Evolutionary conservation across 2,888 invertebrate species (phyloP), one percentile per base, ranked within the genome.

Genomic region (Drepanosiphum platanoidis): DNA sequence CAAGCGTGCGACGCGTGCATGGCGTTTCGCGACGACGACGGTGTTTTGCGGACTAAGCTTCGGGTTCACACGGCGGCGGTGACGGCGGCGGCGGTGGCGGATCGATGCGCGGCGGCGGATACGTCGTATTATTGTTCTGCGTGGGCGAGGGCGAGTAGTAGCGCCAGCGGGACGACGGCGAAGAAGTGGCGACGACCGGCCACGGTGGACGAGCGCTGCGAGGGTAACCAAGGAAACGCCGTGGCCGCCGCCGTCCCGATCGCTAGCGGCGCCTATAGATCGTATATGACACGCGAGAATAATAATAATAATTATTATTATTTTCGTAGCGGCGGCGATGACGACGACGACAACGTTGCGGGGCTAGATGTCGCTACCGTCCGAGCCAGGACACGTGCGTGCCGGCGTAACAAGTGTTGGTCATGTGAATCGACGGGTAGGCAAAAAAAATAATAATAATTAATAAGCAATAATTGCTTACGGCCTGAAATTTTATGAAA

Each of bases 161-260:
- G 68, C 42, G 80, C n/a, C 64, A 22, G 30, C 2, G 39, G 22
- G 39, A 66, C 18, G 39, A 39, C 11, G 39, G 42, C 18, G 39
- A 42, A 22, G 36, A 34, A 32, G 42, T 42, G 81, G 52, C 36
- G 68, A 39, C 61, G n/a, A n/a, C n/a, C n/a, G n/a, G n/a, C n/a
- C n/a, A n/a, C n/a, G n/a, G n/a, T 30, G 34, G 52, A 77, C 15
- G 39, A 34, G 78, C 58, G 86, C 42, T 74, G 42, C 42, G 58
- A 64, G 32, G 58, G 78, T 86, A 79, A 70, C 86, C 86, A 71
- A 71, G 86, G 79, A 79, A 79, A 79, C 86, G n/a, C n/a, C n/a
- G n/a, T n/a, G n/a, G 58, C 52, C n/a, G 70, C 58, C 72, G n/a
- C 39, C 78, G 27, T 27, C 46, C 22, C 70, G 32, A 86, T 39